Evolutionary conservation across 2,797 vertebrate species (phyloP).

Genomic region (Schizopygopsis malacanthus): DNA sequence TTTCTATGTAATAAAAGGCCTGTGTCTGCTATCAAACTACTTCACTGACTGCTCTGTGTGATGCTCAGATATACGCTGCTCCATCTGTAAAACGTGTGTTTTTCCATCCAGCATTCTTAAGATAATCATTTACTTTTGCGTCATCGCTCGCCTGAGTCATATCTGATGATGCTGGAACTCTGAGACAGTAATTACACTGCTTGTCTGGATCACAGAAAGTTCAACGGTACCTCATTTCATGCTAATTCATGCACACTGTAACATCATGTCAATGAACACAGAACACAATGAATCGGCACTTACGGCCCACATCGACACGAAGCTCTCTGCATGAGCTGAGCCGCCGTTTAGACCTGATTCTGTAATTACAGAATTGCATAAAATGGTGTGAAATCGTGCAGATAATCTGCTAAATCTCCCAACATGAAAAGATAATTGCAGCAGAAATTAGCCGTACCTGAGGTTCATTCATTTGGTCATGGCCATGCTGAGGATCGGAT

Average conservation of each 20-base stretch:
- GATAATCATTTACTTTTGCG: neutral
- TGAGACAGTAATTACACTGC: slow-evolving; percentile 23
- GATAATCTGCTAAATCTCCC: slow-evolving; percentile 99
- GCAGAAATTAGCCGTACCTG: slow-evolving; percentile 99
- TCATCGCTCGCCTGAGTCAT: slow-evolving; percentile 3
- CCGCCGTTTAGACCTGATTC: slow-evolving; percentile 88
- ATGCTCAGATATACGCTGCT: neutral
- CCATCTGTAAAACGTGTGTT: neutral
- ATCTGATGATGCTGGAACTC: slow-evolving; percentile 26
- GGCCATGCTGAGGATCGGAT: slow-evolving; percentile 95
- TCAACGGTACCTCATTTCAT: slow-evolving; percentile 36
- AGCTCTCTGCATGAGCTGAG: slow-evolving; percentile 78
- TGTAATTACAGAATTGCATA: slow-evolving; percentile 89
- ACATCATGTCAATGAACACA: slow-evolving; percentile 42
- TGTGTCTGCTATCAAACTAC: neutral
- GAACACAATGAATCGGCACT: slow-evolving; percentile 44
- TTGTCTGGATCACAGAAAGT: slow-evolving; percentile 41
- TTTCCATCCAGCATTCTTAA: neutral
- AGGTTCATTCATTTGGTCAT: slow-evolving; percentile 98
- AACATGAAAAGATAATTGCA: slow-evolving; percentile 99
- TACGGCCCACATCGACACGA: slow-evolving; percentile 47
- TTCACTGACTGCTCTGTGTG: neutral
- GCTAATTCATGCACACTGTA: slow-evolving; percentile 48
- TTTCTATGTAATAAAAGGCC: neutral
- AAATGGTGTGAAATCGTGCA: slow-evolving; percentile 99